A percentile compares a stretch with the other conserved stretches of the same genome.
phyloP scores from a whole-genome alignment of 2,888 invertebrate species.

The Yponomeuta malinellus region DNA sequence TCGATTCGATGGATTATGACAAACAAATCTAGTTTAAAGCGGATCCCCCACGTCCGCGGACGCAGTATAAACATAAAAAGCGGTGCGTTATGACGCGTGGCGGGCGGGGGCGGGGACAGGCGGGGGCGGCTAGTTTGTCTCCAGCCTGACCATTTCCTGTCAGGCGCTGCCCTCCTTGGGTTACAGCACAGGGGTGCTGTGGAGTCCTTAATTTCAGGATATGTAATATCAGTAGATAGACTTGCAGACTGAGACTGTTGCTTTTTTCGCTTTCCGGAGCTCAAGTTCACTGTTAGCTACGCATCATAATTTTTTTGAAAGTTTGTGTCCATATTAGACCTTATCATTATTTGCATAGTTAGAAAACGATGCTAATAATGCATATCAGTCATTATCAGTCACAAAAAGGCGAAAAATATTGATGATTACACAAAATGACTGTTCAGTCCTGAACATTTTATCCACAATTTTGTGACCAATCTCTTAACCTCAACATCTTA shows the following conservation, averaged over 20 bases:
- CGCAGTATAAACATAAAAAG: conserved; percentile 12
- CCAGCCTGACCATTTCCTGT: conserved; percentile 65
- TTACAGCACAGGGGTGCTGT: conserved; percentile 24
- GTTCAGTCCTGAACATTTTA: too few relatives aligned
- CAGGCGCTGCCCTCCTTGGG: conserved; percentile 36
- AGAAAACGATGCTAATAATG: too few relatives aligned
- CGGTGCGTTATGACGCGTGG: conserved; percentile 68
- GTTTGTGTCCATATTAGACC: not conserved
- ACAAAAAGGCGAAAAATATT: too few relatives aligned
- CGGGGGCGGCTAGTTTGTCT: conserved; percentile 53
- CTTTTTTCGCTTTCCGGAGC: not conserved
- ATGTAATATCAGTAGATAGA: not conserved
- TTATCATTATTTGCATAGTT: too few relatives aligned
- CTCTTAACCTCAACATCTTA: too few relatives aligned
- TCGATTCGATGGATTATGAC: not conserved
- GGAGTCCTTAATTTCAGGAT: conserved; percentile 18
- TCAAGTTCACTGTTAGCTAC: not conserved
- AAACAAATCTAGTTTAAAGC: conserved; percentile 12
- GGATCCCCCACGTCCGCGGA: not conserved
- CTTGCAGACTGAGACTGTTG: not conserved
- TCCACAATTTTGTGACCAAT: too few relatives aligned
- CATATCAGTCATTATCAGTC: too few relatives aligned
- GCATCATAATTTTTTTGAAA: not conserved
- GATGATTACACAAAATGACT: too few relatives aligned
- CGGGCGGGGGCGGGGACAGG: conserved; percentile 43